These are phyloP conservation scores for Pleuronectes platessa DNA, from an alignment of 2,113 vertebrate species.

Conservation along the genomic window DNA sequence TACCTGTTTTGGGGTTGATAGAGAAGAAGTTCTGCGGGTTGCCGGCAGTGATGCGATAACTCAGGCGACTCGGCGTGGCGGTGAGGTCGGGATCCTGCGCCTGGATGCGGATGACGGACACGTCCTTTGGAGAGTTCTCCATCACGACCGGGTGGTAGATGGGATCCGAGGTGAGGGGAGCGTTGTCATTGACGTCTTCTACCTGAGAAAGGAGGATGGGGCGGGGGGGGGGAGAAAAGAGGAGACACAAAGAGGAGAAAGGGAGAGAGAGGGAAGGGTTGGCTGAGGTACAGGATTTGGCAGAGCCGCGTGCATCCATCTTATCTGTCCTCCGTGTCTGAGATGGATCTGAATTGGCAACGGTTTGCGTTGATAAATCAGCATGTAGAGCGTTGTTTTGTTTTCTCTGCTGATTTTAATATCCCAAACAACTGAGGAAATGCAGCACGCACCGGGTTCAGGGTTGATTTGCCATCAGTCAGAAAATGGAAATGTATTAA, in stretches of 20 bases:
- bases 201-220: slow-evolving; percentile 67
- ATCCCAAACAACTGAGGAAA: slow-evolving; percentile 39
- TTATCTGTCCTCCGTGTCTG: neutral
- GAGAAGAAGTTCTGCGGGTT: slow-evolving; percentile 98
- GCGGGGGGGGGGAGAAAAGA: neutral
- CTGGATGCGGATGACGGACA: slow-evolving; percentile 93
- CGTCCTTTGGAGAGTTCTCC: slow-evolving; percentile 96
- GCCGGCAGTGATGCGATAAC: slow-evolving; percentile 93
- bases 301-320: too few relatives aligned
- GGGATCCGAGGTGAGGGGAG: slow-evolving; percentile 93
- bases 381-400: neutral
- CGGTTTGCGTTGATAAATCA: slow-evolving; percentile 10
- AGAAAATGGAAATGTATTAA: slow-evolving; percentile 64
- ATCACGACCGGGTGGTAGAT: slow-evolving; percentile 92
- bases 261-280: neutral
- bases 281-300: too few relatives aligned
- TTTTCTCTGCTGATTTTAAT: slow-evolving; percentile 21
- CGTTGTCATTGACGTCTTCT: slow-evolving; percentile 96
- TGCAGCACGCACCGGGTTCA: neutral
- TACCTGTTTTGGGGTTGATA: slow-evolving; percentile 95
- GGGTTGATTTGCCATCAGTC: slow-evolving; percentile 59
- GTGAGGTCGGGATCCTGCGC: slow-evolving; percentile 93
- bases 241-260: neutral
- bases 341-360: slow-evolving; percentile 12
- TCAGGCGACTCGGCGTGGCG: slow-evolving; percentile 85